Evolutionary conservation across 2,797 vertebrate genomes (phyloP).

Genomic region (Labroides dimidiatus): DNA sequence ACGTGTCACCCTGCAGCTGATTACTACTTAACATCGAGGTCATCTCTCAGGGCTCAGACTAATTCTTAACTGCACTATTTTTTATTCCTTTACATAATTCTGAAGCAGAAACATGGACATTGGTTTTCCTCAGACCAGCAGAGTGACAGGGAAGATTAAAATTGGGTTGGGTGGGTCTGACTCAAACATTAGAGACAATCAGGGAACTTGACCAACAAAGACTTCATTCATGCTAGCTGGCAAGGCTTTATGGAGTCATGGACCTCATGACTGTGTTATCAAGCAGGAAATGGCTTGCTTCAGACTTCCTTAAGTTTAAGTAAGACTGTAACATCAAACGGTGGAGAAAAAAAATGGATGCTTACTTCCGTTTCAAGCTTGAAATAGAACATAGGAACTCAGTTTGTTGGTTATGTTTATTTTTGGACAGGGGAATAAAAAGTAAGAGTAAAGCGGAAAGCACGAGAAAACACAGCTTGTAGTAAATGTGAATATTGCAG

Average conservation of each 20-base stretch:
- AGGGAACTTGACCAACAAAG: slow-evolving; percentile 60
- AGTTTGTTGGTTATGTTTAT: neutral
- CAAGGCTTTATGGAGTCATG: slow-evolving; percentile 44
- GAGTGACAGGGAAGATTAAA: neutral
- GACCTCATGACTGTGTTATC: slow-evolving; percentile 71
- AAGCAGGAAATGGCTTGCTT: slow-evolving; percentile 70
- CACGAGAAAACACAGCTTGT: neutral
- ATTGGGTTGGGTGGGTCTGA: slow-evolving; percentile 5
- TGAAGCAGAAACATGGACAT: neutral
- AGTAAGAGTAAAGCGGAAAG: neutral
- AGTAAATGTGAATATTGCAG: neutral
- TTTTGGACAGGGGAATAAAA: neutral
- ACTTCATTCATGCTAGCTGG: slow-evolving; percentile 62
- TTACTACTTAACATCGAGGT: slow-evolving; percentile 41
- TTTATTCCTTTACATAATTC: neutral
- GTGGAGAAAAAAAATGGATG: slow-evolving; percentile 13
- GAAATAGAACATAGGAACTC: slow-evolving; percentile 4
- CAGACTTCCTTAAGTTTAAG: slow-evolving; percentile 67
- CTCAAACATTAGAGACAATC: slow-evolving; percentile 36
- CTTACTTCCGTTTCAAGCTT: slow-evolving; percentile 18
- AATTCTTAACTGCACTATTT: neutral
- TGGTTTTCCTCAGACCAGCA: slow-evolving; percentile 2
- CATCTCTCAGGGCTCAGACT: slow-evolving; percentile 19
- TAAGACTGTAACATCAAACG: slow-evolving; percentile 25
- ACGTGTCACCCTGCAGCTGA: slow-evolving; percentile 30